A percentile compares a stretch with the other conserved stretches of the same genome.
phyloP scores from a whole-genome alignment of 2,113 vertebrate genomes.

The Semnornis frantzii region DNA sequence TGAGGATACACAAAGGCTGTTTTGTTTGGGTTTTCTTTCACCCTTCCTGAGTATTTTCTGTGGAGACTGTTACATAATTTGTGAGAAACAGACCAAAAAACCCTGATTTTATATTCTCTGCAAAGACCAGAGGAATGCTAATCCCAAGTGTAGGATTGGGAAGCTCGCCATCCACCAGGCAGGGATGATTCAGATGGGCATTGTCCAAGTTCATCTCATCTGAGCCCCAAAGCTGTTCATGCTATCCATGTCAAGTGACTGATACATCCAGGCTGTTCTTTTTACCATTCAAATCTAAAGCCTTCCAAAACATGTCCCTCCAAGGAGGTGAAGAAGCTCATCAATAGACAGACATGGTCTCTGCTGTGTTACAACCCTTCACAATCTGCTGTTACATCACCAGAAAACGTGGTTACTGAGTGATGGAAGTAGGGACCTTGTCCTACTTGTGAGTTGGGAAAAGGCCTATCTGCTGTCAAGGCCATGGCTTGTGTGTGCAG shows the following conservation, averaged over 20 bases:
- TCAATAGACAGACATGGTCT: not conserved
- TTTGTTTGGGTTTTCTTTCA: not conserved
- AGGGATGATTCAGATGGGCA: not conserved
- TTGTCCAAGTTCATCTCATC: not conserved
- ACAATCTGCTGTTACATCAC: not conserved
- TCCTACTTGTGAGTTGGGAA: not conserved
- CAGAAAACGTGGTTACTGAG: not conserved
- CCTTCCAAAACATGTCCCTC: not conserved
- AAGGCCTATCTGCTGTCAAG: not conserved
- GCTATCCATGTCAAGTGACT: not conserved
- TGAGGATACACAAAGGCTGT: not conserved
- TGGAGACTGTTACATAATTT: not conserved
- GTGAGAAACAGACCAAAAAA: constrained; percentile 4
- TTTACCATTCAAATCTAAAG: not conserved
- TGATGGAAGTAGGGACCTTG: not conserved
- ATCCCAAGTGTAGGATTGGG: not conserved
- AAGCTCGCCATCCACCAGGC: not conserved
- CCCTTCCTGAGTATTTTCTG: constrained; percentile 15
- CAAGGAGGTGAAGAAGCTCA: not conserved
- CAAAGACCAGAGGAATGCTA: not conserved
- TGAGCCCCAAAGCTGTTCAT: not conserved
- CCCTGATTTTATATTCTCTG: not conserved
- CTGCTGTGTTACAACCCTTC: not conserved
- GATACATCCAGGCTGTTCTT: not conserved
- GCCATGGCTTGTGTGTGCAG: not conserved